Base-by-base conservation (phyloP, 2,113 vertebrate species). In the Istiophorus platypterus region DNA sequence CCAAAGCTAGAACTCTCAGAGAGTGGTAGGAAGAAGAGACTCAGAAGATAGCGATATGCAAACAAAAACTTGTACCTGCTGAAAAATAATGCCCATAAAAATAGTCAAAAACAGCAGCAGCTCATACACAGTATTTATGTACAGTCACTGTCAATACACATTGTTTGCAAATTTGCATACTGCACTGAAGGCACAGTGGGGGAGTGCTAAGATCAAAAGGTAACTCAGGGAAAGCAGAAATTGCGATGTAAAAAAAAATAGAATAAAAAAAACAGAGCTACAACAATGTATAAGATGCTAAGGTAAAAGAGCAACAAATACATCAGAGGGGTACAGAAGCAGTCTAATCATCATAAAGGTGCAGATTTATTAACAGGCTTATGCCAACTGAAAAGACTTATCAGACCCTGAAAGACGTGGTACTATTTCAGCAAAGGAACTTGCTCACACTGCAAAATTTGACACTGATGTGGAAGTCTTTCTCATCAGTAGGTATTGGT, bases 131-230 rank as follows among this genome's bases (percentile, higher is more conserved):
- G 12, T 22, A 58, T 77, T 64, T 80, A 63, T 69, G 61, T 72
- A 45, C 51, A 42, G 37, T 26, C 7, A 24, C 1, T 61, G 61
- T 66, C 71, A 47, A 70, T 80, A 80, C 27, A 61, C 2, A 58
- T 67, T 78, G 68, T 82, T 85, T 85, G 42, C 7, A 72, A 65
- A 84, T 54, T 34, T 29, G 24, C 63, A 51, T 54, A 26, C 59
- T 61, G 68, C 66, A 56, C 45, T 51, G 18, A 66, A 66, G 56
- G 45, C 27, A 13, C 63, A 78, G n/a, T 42, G 26, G 8, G 47
- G 26, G 27, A 47, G 4, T 5, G 1, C 39, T 41, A 61, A 84
- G 78, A 89, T 89, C 75, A 86, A 69, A 82, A 41, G 41, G 56
- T 49, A 73, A 67, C 58, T 42, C 3, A n/a, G 31, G 34, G 57